Evolutionary conservation across 2,797 vertebrate genomes (phyloP).

Genomic region (Huso huso): DNA sequence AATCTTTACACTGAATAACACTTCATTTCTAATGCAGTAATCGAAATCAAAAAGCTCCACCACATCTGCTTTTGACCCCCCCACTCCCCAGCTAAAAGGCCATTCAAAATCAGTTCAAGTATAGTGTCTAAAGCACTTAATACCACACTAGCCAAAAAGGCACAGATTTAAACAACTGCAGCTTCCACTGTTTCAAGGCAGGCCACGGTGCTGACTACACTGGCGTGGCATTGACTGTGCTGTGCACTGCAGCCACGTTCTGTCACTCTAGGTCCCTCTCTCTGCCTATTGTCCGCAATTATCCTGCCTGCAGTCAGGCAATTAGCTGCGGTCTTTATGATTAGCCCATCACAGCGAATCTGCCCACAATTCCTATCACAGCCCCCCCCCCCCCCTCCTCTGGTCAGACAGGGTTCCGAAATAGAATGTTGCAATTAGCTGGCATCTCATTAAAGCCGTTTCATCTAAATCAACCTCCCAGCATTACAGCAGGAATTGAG

Average conservation of each 20-base stretch:
- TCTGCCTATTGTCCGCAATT: constrained; percentile 6
- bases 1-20: too few relatives aligned
- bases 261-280: constrained; percentile 2
- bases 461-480: constrained; percentile 62
- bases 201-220: background rate
- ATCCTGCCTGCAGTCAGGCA: constrained; percentile 45
- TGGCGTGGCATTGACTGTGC: background rate
- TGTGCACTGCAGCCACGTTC: constrained; percentile 1
- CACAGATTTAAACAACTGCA: too few relatives aligned
- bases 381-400: constrained; percentile 34
- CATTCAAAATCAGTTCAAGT: too few relatives aligned
- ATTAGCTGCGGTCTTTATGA: constrained; percentile 54
- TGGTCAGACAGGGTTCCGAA: constrained; percentile 50
- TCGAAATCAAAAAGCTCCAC: too few relatives aligned
- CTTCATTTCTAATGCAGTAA: too few relatives aligned
- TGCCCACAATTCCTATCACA: constrained; percentile 8
- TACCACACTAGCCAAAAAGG: too few relatives aligned
- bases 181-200: background rate
- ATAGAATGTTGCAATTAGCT: constrained; percentile 75
- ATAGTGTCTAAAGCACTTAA: too few relatives aligned
- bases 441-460: constrained; percentile 73
- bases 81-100: too few relatives aligned
- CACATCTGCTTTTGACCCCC: too few relatives aligned
- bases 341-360: constrained; percentile 60
- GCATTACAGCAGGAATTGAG: constrained; percentile 42